Percentiles rank a stretch among this genome's conserved stretches.
phyloP scores from a whole-genome alignment of 2,113 vertebrate species.

The Gymnogyps californianus region DNA sequence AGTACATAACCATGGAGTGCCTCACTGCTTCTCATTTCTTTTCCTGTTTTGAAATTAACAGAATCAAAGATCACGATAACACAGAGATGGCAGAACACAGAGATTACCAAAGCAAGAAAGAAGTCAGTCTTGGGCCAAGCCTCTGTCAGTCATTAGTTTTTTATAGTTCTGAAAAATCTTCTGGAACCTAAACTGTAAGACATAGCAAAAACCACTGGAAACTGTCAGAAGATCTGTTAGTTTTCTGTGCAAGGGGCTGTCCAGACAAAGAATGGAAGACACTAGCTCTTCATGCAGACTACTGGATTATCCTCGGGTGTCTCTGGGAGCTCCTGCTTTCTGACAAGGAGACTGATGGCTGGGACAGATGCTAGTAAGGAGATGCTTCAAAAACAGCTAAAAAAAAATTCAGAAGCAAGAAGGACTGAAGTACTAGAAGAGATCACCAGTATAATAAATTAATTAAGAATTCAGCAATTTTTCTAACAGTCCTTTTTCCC shows the following conservation, averaged over 20 bases:
- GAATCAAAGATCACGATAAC: background rate
- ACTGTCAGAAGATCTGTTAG: background rate
- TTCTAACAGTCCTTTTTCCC: background rate
- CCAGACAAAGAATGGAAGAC: background rate
- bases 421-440: background rate
- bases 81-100: background rate
- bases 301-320: background rate
- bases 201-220: background rate
- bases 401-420: background rate
- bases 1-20: background rate
- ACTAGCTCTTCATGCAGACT: background rate
- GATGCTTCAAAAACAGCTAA: background rate
- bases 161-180: background rate
- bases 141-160: background rate
- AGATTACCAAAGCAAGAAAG: background rate
- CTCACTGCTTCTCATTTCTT: background rate
- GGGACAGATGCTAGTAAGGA: background rate
- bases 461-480: background rate
- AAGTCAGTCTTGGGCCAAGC: background rate
- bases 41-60: background rate
- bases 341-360: background rate
- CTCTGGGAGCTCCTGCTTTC: background rate
- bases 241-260: background rate
- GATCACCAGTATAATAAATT: fast-evolving
- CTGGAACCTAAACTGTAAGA: fast-evolving